Conservation (phyloP, 1,140 invertebrate species). For the Drosophila kikkawai region DNA sequence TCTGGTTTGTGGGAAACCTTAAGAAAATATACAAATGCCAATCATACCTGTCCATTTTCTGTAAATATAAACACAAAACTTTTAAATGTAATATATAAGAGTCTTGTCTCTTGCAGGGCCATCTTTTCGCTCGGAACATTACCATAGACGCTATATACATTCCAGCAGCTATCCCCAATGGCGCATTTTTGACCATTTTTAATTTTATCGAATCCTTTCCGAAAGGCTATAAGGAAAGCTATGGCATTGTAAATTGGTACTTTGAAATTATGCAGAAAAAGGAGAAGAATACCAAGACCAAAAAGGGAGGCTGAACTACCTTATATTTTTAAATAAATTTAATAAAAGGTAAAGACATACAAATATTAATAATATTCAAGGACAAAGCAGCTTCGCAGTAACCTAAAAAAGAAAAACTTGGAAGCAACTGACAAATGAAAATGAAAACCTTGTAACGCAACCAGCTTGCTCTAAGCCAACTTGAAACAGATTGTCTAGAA, state of each 20-base stretch:
- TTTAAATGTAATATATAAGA: no score
- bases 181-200: neutral
- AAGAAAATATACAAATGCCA: neutral
- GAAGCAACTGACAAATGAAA: neutral
- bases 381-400: neutral
- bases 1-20: neutral
- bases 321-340: neutral
- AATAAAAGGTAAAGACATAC: neutral
- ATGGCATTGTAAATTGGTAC: neutral
- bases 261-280: slow-evolving; percentile 1
- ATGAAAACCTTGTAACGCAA: neutral
- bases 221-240: neutral
- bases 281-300: neutral
- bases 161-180: neutral
- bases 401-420: neutral
- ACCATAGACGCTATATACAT: neutral
- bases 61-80: neutral
- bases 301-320: neutral
- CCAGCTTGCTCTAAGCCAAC: neutral
- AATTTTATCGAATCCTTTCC: neutral
- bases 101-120: neutral
- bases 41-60: slow-evolving; percentile 2
- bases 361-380: neutral
- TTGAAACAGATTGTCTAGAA: slow-evolving; percentile 8
- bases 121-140: slow-evolving; percentile 1